Percentiles rank a stretch among this genome's conserved stretches.
Conservation (phyloP, 2,113 vertebrate species). For the Peromyscus californicus region DNA sequence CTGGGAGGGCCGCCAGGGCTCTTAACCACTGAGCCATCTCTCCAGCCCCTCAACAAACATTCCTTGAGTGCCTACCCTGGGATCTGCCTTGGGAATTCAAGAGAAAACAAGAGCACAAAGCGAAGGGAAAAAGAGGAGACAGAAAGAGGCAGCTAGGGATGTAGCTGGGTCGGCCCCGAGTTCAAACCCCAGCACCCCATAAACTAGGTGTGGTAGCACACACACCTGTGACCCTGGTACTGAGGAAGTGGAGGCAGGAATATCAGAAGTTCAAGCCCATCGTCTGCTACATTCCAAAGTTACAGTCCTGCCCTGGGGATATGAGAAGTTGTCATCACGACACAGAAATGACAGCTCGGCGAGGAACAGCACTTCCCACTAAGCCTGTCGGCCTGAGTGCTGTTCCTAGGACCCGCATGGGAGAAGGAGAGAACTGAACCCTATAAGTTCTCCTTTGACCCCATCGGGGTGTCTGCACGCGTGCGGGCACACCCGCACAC, state of each 20-base stretch:
- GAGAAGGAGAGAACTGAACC: neutral
- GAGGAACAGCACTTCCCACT: neutral
- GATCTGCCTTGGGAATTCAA: neutral
- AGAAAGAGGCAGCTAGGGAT: neutral
- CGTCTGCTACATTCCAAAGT: neutral
- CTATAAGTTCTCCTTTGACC: neutral
- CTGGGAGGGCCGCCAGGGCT: too few relatives aligned
- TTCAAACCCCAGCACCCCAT: neutral
- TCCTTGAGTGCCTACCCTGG: neutral
- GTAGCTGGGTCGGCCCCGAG: neutral
- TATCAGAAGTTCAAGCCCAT: neutral
- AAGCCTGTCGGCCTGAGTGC: neutral
- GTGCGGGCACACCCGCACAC: rapidly evolving
- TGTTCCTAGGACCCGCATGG: neutral
- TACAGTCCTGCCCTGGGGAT: neutral
- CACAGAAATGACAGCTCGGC: neutral
- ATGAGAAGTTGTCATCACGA: neutral
- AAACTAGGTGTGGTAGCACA: neutral
- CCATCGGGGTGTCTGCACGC: too few relatives aligned
- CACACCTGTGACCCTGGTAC: neutral
- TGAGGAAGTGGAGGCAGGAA: neutral
- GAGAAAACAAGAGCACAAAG: neutral
- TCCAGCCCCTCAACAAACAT: too few relatives aligned
- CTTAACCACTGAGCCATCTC: too few relatives aligned
- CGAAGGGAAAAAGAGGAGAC: neutral